Evolutionary conservation across 2,797 vertebrate species (phyloP).

Genomic region (Hyperoplus lanceolatus): DNA sequence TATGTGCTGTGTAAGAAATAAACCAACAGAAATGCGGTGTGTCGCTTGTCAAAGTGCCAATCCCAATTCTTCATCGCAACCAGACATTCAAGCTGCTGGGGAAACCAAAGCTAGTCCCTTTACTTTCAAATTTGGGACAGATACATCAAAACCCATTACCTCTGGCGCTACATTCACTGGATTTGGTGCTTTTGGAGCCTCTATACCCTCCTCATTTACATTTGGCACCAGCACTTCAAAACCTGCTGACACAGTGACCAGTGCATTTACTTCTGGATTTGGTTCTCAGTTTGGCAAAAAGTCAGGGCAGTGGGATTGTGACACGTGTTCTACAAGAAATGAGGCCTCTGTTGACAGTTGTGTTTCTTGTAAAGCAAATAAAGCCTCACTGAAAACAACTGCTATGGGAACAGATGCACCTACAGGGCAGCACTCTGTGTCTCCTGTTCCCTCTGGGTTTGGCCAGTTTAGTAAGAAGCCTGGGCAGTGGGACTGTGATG

Average conservation of each 20-base stretch:
- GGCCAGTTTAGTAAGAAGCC: conserved; percentile 86
- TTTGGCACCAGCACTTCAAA: conserved; percentile 78
- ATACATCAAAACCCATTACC: conserved; percentile 65
- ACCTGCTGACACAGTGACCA: conserved; percentile 49
- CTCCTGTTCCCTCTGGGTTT: conserved; percentile 76
- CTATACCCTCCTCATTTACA: conserved; percentile 79
- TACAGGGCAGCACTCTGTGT: conserved; percentile 26
- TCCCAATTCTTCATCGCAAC: conserved; percentile 76
- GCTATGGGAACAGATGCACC: conserved; percentile 60
- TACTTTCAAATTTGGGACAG: conserved; percentile 85
- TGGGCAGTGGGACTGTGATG: conserved; percentile 88
- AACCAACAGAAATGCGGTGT: conserved; percentile 81
- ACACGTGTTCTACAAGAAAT: conserved; percentile 71
- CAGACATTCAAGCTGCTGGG: conserved; percentile 51
- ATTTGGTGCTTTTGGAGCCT: conserved; percentile 81
- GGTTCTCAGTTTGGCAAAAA: conserved; percentile 75
- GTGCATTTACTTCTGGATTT: conserved; percentile 71
- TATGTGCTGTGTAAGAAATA: conserved; percentile 88
- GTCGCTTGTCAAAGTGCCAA: conserved; percentile 85
- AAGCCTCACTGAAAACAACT: conserved; percentile 64
- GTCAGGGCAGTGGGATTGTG: conserved; percentile 74
- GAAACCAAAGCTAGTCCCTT: conserved; percentile 79
- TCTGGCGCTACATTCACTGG: conserved; percentile 68
- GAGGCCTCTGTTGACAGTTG: conserved; percentile 70
- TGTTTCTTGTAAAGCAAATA: conserved; percentile 78